Evolutionary conservation across 1,140 invertebrate genomes (phyloP).

Genomic region (Neoseiulus cucumeris): DNA sequence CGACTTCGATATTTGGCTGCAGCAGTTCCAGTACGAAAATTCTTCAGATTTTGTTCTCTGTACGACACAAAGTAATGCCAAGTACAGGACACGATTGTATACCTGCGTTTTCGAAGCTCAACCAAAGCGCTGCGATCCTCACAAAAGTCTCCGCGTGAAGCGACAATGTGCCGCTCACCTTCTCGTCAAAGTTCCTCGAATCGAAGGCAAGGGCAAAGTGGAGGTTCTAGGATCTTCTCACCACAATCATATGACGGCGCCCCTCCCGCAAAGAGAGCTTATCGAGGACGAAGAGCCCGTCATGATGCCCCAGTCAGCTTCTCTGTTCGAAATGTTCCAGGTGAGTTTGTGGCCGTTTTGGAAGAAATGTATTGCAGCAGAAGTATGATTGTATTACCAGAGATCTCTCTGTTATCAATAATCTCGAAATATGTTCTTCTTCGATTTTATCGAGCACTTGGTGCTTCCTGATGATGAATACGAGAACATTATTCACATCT

Average conservation of each 20-base stretch:
- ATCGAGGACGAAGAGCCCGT: not conserved
- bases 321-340: not conserved
- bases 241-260: not conserved
- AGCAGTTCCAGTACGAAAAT: conserved; percentile 7
- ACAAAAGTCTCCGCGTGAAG: not conserved
- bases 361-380: not conserved
- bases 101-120: conserved; percentile 7
- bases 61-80: conserved; percentile 1
- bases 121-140: not conserved
- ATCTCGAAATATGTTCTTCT: not conserved
- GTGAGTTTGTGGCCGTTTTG: not conserved
- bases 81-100: not conserved
- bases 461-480: no score
- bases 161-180: not conserved
- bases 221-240: not conserved
- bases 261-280: not conserved
- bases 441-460: no score
- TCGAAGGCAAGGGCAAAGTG: not conserved
- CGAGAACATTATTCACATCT: not conserved
- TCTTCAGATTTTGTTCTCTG: not conserved
- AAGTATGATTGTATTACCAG: not conserved
- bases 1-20: not conserved
- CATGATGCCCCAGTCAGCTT: not conserved
- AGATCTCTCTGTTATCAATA: not conserved
- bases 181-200: not conserved